Evolutionary conservation across 2,888 invertebrate species (phyloP), one percentile per base, ranked within the genome.

Genomic region (Antitype chi): DNA sequence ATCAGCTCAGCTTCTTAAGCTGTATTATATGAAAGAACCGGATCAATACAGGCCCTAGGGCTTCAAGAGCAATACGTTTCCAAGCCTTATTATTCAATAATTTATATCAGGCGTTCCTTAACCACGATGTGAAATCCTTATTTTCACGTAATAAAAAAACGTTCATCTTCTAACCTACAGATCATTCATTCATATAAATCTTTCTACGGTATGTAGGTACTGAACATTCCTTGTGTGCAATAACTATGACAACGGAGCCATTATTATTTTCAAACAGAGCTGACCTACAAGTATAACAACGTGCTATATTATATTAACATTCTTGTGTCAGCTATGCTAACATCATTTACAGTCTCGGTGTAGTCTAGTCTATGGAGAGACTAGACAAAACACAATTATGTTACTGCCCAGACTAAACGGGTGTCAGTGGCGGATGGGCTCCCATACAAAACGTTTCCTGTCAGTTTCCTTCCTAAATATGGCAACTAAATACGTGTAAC

Each of bases 311-410:
- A 43, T 55, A 43, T 9, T 49, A 62, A 71, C 71, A 78, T 71
- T 60, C 9, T n/a, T 32, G 15, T 0, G 52, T 64, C 52, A 43
- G 23, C 7, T 59, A 59, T 49, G 9, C 28, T 28, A 49, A 79
- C 60, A 67, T 62, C 9, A 38, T 52, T 55, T 55, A 72, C 60
- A 62, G 20, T 3, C 2, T 15, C 2, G 59, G 25, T 60, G 9
- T 49, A 55, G 60, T 57, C 32, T 59, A 55, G 25, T 23, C 2
- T 71, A 8, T 32, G 47, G 32, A 23, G 5, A 32, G 15, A 15
- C 6, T 71, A 67, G 49, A 79, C 67, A 49, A 55, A 72, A 79
- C 49, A 70, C 13, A 47, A 15, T 25, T 28, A 78, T 25, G 13
- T 20, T 28, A 43, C 57, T 52, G 49, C 4, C 15, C 11, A 38